phyloP scores from a whole-genome alignment of 2,113 vertebrate species.

The Columbina picui region DNA sequence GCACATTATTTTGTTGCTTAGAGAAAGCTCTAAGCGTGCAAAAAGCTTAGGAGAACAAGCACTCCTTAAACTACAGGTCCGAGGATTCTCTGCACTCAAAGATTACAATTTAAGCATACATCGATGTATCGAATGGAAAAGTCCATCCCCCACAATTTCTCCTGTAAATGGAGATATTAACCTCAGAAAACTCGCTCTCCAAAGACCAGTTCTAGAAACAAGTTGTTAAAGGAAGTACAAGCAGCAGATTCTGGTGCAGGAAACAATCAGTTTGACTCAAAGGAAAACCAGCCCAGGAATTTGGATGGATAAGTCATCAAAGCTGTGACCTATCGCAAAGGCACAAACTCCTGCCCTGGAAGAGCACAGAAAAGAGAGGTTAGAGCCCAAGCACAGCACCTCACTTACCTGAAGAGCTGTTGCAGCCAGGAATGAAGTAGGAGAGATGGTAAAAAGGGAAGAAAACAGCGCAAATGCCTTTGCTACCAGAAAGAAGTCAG shows the following conservation, averaged over 20 bases:
- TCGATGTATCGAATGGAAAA: fast-evolving
- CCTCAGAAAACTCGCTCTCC: neutral
- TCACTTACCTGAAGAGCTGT: neutral
- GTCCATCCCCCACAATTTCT: neutral
- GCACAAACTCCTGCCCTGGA: neutral
- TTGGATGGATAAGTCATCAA: neutral
- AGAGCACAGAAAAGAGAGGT: neutral
- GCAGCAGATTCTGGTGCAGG: neutral
- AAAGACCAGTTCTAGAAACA: neutral
- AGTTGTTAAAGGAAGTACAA: neutral
- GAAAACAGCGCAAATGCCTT: neutral
- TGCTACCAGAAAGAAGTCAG: neutral
- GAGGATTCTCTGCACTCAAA: neutral
- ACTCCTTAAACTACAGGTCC: neutral
- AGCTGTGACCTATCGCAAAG: neutral
- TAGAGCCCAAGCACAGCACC: neutral
- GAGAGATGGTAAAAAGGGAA: neutral
- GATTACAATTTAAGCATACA: neutral
- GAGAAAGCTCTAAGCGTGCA: neutral
- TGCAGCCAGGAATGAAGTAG: neutral
- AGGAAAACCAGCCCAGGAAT: conserved; percentile 32
- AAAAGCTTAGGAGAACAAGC: neutral
- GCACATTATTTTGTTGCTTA: neutral
- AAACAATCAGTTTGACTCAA: conserved; percentile 12
- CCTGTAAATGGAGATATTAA: neutral